Percentiles rank a stretch among this genome's conserved stretches.
Conservation (phyloP, 92 coral and sea anemone species). For the Umimayanthus kanabou region DNA sequence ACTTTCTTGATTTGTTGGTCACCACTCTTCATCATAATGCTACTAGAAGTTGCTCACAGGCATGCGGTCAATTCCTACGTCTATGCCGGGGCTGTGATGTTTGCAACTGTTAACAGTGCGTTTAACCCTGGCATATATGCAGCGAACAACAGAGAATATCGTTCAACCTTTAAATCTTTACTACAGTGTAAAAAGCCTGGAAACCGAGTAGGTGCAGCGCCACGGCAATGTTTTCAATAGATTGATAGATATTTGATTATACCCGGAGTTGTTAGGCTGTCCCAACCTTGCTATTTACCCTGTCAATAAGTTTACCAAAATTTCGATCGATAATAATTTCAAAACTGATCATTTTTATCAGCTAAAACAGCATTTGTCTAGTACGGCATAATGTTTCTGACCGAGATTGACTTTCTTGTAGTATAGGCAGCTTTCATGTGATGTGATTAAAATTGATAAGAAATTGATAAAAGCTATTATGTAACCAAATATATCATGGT, state of each 20-base stretch:
- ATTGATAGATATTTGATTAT: too few relatives aligned
- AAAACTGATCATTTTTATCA: too few relatives aligned
- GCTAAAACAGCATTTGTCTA: too few relatives aligned
- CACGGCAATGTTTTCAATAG: neutral
- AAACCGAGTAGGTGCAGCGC: constrained; percentile 29
- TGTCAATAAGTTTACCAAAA: neutral
- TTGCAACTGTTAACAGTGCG: constrained; percentile 88
- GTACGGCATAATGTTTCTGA: too few relatives aligned
- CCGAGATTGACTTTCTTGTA: too few relatives aligned
- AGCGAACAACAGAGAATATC: constrained; percentile 88
- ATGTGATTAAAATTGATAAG: too few relatives aligned
- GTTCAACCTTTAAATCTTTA: constrained; percentile 73
- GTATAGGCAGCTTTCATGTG: too few relatives aligned
- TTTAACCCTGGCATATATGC: constrained; percentile 89
- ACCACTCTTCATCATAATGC: constrained; percentile 85
- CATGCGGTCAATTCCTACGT: constrained; percentile 76
- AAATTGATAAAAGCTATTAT: too few relatives aligned
- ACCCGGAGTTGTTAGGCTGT: neutral
- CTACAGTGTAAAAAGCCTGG: constrained; percentile 53
- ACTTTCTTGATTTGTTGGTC: constrained; percentile 79
- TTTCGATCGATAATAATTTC: too few relatives aligned
- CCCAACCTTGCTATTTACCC: too few relatives aligned
- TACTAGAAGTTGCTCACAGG: constrained; percentile 63
- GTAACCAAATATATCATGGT: too few relatives aligned
- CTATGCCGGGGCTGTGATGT: constrained; percentile 91